These are phyloP conservation scores for Linnaemya vulpina DNA, from an alignment of 2,888 invertebrate species.

Conservation along the genomic window DNA sequence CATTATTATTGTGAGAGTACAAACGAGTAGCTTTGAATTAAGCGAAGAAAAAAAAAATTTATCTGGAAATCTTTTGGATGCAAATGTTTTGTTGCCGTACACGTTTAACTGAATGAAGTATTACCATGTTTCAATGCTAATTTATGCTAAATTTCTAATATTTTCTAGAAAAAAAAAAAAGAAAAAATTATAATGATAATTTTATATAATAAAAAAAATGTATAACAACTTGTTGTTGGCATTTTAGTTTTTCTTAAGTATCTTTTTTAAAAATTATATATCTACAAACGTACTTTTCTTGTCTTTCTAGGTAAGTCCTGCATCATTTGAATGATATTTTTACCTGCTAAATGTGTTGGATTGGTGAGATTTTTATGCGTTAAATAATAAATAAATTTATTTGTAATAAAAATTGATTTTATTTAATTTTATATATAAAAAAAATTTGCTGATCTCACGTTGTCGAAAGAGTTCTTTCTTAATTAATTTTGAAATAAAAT, in stretches of 20 bases:
- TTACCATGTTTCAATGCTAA: slow-evolving; percentile 70
- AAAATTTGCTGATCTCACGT: too few species aligned
- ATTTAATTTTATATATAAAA: too few species aligned
- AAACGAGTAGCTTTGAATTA: not conserved
- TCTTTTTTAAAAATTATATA: not conserved
- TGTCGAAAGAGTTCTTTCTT: too few species aligned
- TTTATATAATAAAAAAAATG: slow-evolving; percentile 13
- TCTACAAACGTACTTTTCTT: slow-evolving; percentile 8
- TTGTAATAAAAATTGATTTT: too few species aligned
- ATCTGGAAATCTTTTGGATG: not conserved
- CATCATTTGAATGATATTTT: not conserved
- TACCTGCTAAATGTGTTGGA: not conserved
- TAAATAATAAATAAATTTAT: not conserved
- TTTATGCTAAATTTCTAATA: slow-evolving; percentile 65
- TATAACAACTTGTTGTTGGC: slow-evolving; percentile 48
- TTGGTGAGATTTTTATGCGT: not conserved
- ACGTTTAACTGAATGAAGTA: slow-evolving; percentile 42
- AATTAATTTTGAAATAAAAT: too few species aligned
- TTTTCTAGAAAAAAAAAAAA: too few species aligned
- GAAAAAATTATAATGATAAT: slow-evolving; percentile 15
- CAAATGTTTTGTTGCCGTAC: slow-evolving; percentile 2
- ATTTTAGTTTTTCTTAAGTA: slow-evolving; percentile 51
- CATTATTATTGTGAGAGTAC: slow-evolving; percentile 12
- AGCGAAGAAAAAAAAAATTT: not conserved
- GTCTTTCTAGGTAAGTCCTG: slow-evolving; percentile 29